Percentiles rank a stretch among this genome's conserved stretches.
These are phyloP conservation scores for Melitaea athalia DNA, from an alignment of 2,888 invertebrate genomes.

Conservation along the genomic window DNA sequence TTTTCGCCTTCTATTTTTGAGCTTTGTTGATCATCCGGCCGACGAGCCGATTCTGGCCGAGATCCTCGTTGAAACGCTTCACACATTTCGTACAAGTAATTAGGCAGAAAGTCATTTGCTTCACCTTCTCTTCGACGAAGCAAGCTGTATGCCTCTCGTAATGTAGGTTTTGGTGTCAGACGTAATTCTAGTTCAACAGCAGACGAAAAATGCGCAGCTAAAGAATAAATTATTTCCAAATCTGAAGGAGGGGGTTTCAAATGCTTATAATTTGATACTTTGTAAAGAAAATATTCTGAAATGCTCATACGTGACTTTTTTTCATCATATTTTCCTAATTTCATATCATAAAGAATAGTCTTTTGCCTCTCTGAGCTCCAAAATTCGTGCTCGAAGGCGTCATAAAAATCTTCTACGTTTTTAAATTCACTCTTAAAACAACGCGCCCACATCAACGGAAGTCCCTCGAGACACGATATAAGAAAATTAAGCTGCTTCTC, in stretches of 20 bases:
- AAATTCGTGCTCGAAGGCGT: conserved; percentile 73
- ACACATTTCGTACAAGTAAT: conserved; percentile 79
- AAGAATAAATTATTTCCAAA: conserved; percentile 74
- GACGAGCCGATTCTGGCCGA: conserved; percentile 66
- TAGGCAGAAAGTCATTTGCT: conserved; percentile 70
- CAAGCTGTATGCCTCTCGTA: conserved; percentile 74
- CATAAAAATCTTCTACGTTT: conserved; percentile 63
- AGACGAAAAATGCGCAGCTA: conserved; percentile 76
- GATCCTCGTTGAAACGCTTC: conserved; percentile 74
- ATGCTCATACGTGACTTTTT: conserved; percentile 63
- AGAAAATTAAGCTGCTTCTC: conserved; percentile 72
- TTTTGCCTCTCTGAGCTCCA: conserved; percentile 76
- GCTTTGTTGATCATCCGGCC: conserved; percentile 54
- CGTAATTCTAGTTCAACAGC: conserved; percentile 75
- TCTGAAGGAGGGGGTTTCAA: conserved; percentile 74
- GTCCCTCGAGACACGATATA: conserved; percentile 73
- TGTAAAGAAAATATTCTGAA: conserved; percentile 77
- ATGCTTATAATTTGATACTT: conserved; percentile 75
- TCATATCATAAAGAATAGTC: conserved; percentile 73
- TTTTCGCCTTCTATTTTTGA: conserved; percentile 51
- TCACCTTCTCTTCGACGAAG: conserved; percentile 75
- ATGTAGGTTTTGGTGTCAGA: conserved; percentile 72
- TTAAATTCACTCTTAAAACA: conserved; percentile 72
- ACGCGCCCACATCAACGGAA: conserved; percentile 76
- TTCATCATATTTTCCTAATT: conserved; percentile 74